Conservation (phyloP, 2,888 invertebrate species). For the Resseliella maxima region DNA sequence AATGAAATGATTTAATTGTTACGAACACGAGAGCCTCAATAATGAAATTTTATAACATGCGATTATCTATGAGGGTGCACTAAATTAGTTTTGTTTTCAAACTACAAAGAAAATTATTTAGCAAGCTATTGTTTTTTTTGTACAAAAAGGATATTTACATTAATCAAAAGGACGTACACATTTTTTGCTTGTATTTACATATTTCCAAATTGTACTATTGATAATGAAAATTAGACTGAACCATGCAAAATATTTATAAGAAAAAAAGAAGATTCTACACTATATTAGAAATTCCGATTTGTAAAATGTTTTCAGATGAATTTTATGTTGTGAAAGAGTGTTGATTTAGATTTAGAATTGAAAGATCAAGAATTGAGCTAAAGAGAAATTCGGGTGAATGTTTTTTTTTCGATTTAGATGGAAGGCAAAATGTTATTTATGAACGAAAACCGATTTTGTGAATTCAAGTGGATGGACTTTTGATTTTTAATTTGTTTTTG, state of each 20-base stretch:
- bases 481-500: background rate
- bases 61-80: background rate
- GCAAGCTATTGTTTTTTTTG: conserved; percentile 1
- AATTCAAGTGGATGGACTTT: background rate
- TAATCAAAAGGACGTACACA: background rate
- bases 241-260: background rate
- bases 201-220: background rate
- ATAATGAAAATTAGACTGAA: background rate
- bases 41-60: conserved; percentile 1
- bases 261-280: background rate
- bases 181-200: background rate
- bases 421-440: background rate
- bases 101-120: background rate
- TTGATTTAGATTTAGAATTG: background rate
- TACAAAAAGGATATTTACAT: background rate
- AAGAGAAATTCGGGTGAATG: background rate
- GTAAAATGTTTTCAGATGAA: background rate
- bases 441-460: background rate
- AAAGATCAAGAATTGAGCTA: background rate
- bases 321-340: background rate
- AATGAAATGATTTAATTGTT: background rate
- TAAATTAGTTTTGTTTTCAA: background rate
- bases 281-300: background rate
- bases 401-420: background rate
- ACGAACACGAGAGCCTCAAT: background rate